Evolutionary conservation across 1,140 invertebrate species (phyloP).

Genomic region (Drosophila repleta): DNA sequence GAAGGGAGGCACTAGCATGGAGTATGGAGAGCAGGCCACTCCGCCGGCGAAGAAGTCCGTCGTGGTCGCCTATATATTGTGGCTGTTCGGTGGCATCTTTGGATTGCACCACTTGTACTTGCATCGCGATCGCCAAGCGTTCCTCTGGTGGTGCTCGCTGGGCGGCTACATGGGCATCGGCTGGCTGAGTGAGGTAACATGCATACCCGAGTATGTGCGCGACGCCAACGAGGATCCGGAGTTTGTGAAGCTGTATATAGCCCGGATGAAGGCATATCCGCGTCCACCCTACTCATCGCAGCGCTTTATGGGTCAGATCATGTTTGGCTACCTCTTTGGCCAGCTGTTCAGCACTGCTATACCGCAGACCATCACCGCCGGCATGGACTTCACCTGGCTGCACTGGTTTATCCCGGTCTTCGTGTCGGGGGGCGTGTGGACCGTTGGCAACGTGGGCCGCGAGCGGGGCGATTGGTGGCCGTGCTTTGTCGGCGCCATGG

Average conservation of each 20-base stretch:
- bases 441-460: conserved; percentile 94
- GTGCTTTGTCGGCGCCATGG: conserved; percentile 89
- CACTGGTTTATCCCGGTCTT: conserved; percentile 89
- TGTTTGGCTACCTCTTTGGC: conserved; percentile 92
- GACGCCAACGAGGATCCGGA: conserved; percentile 92
- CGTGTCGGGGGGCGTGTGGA: conserved; percentile 92
- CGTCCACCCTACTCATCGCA: conserved; percentile 92
- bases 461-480: conserved; percentile 89
- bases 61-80: conserved; percentile 91
- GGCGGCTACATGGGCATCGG: conserved; percentile 94
- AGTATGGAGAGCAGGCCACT: conserved; percentile 35
- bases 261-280: conserved; percentile 86
- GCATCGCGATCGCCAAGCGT: conserved; percentile 93
- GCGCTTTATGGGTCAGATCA: conserved; percentile 90
- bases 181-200: conserved; percentile 93
- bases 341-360: conserved; percentile 90
- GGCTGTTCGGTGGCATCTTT: conserved; percentile 93
- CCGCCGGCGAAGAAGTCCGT: conserved; percentile 87
- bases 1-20: conserved; percentile 11
- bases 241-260: conserved; percentile 88
- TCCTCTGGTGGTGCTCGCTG: conserved; percentile 93
- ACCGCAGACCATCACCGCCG: conserved; percentile 89
- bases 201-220: conserved; percentile 93
- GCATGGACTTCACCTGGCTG: conserved; percentile 88
- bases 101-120: conserved; percentile 97